Base-by-base conservation (phyloP, 2,797 vertebrate species). In the Myripristis jacobus region DNA sequence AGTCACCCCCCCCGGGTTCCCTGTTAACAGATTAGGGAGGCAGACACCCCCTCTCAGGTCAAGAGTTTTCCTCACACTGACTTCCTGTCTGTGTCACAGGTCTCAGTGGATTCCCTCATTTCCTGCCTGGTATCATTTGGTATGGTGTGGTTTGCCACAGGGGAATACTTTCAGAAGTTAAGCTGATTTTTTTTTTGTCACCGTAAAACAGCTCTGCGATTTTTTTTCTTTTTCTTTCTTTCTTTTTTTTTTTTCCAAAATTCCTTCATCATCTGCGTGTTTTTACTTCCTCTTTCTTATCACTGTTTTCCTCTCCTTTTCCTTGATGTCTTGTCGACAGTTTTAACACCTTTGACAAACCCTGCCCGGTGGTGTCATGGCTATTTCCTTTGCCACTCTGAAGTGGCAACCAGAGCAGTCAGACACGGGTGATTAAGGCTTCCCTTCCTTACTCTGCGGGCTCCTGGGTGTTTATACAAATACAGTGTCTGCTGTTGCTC, bases 31-130 rank as follows among this genome's bases (percentile, higher is more conserved):
- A 25, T 9, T 25, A 15, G 21, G 7, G 58, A 13, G 58, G n/a
- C 46, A 55, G 69, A 41, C 75, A 24, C 57, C 52, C 25, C n/a
- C 41, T 62, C 46, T 25, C 46, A 55, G 56, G 56, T 62, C 50
- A 62, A 50, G 31, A 36, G n/a, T 66, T 50, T 48, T 7, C 16
- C 29, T n/a, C 27, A 55, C 52, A 47, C n/a, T 21, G 11, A 68
- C 72, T 76, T 63, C 44, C 62, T 53, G 11, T 65, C 1, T 12
- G 13, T 63, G 61, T 54, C 57, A 41, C 46, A 18, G 52, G 58
- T 41, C 46, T 48, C 34, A n/a, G 10, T 68, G 47, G 51, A 47
- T 51, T 41, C 46, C 18, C 19, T 48, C 46, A 52, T 58, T 48
- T 46, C 48, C 27, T 53, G 66, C 16, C 29, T 19, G 19, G 12